Evolutionary conservation across 2,888 invertebrate genomes (phyloP).

Genomic region (Agrochola litura): DNA sequence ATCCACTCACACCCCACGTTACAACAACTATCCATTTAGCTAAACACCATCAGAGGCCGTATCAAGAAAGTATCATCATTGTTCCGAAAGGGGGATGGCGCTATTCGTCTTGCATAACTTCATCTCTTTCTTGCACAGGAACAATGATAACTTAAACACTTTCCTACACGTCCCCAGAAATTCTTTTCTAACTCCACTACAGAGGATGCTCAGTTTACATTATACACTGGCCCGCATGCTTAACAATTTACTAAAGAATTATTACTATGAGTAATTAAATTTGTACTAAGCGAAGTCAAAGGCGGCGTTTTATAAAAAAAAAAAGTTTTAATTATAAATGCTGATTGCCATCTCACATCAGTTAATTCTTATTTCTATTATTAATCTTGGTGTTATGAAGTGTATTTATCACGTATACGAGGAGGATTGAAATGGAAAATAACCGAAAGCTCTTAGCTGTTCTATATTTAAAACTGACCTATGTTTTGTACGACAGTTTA

Average conservation of each 20-base stretch:
- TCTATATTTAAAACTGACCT: not conserved
- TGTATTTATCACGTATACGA: constrained; percentile 17
- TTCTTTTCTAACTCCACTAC: constrained; percentile 42
- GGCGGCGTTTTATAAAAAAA: constrained; percentile 59
- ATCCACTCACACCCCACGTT: constrained; percentile 37
- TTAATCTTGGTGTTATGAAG: constrained; percentile 29
- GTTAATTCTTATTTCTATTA: constrained; percentile 38
- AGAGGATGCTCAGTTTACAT: constrained; percentile 58
- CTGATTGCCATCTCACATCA: constrained; percentile 40
- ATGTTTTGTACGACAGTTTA: not conserved
- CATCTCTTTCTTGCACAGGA: constrained; percentile 17
- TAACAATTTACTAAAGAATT: constrained; percentile 52
- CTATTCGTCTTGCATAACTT: not conserved
- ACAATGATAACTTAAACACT: constrained; percentile 8
- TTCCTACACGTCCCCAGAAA: constrained; percentile 17
- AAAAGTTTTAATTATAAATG: constrained; percentile 58
- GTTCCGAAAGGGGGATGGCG: not conserved
- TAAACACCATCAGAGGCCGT: constrained; percentile 26
- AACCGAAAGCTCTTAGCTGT: constrained; percentile 20
- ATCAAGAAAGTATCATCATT: constrained; percentile 1
- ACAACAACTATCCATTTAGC: constrained; percentile 45
- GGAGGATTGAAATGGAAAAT: not conserved
- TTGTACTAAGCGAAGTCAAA: constrained; percentile 63
- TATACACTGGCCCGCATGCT: constrained; percentile 61
- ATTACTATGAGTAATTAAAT: constrained; percentile 59